Evolutionary conservation across 2,797 vertebrate species (phyloP), one percentile per base, ranked within the genome.

Genomic region (Cynodonichthys magdalenae): DNA sequence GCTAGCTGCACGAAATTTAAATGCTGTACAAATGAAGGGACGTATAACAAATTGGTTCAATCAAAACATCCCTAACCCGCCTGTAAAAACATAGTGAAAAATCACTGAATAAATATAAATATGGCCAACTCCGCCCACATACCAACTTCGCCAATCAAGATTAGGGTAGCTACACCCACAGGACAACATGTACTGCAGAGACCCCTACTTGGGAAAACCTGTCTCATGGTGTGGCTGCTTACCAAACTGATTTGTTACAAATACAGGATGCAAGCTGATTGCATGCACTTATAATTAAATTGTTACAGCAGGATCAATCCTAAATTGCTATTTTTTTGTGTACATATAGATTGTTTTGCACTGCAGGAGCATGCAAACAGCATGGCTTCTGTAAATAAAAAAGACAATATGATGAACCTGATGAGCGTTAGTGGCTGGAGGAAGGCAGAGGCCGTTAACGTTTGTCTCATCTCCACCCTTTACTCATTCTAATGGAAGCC

Each of bases 371-470:
- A 61, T 49, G 70, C 51, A 6, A 45, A 24, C 41, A 28, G n/a
- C 46, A 42, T 15, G 54, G 45, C 69, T 41, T 44, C 53, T 63
- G 65, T 79, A 85, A 86, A 88, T 56, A 69, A 83, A 79, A 42
- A 56, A 54, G 42, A 41, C 63, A 59, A 17, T n/a, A 52, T 63
- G 55, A 71, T 73, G 69, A 70, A 24, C 19, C 28, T 15, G 62
- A 51, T 45, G n/a, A 5, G 51, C 46, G 3, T 66, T 52, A 39
- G 62, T 78, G 81, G 73, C 61, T 75, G 64, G 51, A 77, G 47
- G 57, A 83, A 83, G 74, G 62, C 77, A 69, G 63, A 83, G 76
- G 84, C 62, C 73, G 66, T 83, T 79, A 77, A 87, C 86, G 80
- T 84, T 87, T 82, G 54, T 82, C 73, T 85, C 79, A 36, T 83